Evolutionary conservation across 2,797 vertebrate genomes (phyloP).

Genomic region (Etheostoma nigrum): DNA sequence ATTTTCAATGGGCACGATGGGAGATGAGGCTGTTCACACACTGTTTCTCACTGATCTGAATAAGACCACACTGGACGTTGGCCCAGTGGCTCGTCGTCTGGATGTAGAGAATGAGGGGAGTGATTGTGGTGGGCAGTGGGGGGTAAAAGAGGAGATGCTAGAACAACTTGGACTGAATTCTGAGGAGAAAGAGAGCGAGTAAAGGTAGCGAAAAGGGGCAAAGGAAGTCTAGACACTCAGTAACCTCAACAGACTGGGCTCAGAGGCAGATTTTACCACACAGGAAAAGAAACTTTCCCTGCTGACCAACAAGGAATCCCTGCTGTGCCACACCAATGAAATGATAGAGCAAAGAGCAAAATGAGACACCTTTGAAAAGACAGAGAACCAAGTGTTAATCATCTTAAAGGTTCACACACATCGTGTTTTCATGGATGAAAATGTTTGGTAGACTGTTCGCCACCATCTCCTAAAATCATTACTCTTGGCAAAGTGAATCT

Average conservation of each 20-base stretch:
- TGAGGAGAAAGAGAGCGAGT: constrained; percentile 12
- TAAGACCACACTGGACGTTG: constrained; percentile 53
- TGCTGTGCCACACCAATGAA: neutral
- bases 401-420: neutral
- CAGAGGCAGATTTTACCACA: constrained; percentile 12
- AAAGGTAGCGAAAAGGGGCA: constrained; percentile 27
- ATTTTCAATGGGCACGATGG: constrained; percentile 75
- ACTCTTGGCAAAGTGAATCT: neutral
- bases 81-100: constrained; percentile 40
- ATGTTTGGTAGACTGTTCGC: neutral
- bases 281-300: constrained; percentile 38
- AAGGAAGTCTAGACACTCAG: constrained; percentile 32
- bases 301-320: neutral
- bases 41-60: constrained; percentile 66
- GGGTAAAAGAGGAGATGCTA: constrained; percentile 1
- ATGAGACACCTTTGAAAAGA: constrained; percentile 7
- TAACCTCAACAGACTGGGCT: constrained; percentile 12
- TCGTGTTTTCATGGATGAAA: neutral
- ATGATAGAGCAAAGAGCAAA: neutral
- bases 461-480: neutral
- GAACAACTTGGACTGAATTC: constrained; percentile 1
- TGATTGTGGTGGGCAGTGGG: neutral
- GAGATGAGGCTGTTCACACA: constrained; percentile 72
- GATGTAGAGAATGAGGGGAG: constrained; percentile 13
- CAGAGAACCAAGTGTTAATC: neutral